Evolutionary conservation across 2,113 vertebrate species (phyloP), one percentile per base, ranked within the genome.

Genomic region (Oostethus manadensis): DNA sequence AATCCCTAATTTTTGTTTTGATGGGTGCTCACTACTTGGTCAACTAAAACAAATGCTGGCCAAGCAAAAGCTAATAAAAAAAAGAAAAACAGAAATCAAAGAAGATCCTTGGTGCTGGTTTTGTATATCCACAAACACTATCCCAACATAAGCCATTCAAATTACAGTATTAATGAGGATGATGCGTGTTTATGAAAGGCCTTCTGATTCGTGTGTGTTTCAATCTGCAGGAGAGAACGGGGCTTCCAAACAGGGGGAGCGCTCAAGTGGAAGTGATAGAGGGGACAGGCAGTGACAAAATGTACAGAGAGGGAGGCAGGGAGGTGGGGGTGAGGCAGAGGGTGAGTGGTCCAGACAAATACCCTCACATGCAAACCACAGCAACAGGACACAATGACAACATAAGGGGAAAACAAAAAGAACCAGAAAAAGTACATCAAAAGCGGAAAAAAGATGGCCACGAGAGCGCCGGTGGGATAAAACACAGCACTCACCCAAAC

Each of bases 181-280:
- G 70, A 66, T 43, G 66, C 70, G 71, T 68, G 60, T 75, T 80
- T 77, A 76, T 73, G 66, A 78, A 58, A 66, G 64, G 44, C 61
- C 64, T 69, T 81, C 74, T 76, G 66, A 81, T 82, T 68, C 71
- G 48, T 47, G 35, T 60, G n/a, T 56, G 44, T 64, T 70, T 66
- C 61, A 55, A 71, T 75, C 77, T 63, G 66, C 45, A 58, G 6
- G 18, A 48, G 18, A 79, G 58, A 69, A 67, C 70, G 76, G 74
- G 13, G 78, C 71, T 78, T 72, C 75, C 68, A 58, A 81, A 84
- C 81, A 79, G 83, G 67, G 84, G 83, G 74, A 73, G 74, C 82
- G 63, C 60, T 88, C 76, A 82, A 83, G 83, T 87, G 87, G 84
- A 90, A 91, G 85, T 84, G 84, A 88, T 85, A 71, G 81, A 77